These are phyloP conservation scores for Nasua narica DNA, from an alignment of 2,797 vertebrate genomes.

Conservation along the genomic window DNA sequence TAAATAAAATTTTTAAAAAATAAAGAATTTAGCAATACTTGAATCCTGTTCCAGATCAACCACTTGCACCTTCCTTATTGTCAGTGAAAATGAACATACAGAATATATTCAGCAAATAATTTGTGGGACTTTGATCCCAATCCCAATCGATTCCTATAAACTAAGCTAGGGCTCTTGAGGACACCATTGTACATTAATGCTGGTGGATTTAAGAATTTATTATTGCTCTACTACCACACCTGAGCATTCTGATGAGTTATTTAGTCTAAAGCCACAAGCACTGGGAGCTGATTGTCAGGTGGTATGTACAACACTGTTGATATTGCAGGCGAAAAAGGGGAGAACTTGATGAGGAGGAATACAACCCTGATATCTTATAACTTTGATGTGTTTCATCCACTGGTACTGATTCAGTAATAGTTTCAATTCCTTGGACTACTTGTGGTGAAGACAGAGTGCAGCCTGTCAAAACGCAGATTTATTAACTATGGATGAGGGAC, in stretches of 20 bases:
- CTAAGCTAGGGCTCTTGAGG: neutral
- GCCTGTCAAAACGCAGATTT: neutral
- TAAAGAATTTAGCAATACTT: neutral
- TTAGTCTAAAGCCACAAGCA: neutral
- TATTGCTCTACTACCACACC: neutral
- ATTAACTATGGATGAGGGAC: accelerated
- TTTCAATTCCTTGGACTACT: neutral
- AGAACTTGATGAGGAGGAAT: neutral
- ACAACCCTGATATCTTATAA: no score
- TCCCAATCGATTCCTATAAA: neutral
- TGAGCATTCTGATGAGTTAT: neutral
- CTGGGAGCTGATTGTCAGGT: neutral
- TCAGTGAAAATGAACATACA: neutral
- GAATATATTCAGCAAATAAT: neutral
- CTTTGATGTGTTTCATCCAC: no score
- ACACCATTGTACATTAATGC: neutral
- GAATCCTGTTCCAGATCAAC: neutral
- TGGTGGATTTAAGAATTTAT: neutral
- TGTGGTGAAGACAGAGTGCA: neutral
- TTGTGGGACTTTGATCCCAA: neutral
- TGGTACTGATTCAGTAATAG: neutral
- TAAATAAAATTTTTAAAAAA: no score
- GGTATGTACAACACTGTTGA: no score
- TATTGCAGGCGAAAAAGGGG: no score
- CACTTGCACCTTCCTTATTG: neutral